Evolutionary conservation across 2,113 vertebrate species (phyloP).

Genomic region (Macheiramphus alcinus): DNA sequence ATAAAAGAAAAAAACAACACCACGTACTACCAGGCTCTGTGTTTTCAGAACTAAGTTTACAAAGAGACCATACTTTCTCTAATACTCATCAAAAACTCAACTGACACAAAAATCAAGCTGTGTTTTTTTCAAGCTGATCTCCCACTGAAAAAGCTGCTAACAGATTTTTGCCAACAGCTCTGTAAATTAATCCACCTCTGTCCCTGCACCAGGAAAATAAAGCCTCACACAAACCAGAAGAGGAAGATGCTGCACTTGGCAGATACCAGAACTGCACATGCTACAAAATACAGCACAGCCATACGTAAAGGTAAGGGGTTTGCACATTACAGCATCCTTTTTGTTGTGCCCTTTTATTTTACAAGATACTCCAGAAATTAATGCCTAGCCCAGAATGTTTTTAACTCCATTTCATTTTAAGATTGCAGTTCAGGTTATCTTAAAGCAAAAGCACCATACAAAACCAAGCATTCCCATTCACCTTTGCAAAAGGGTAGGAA

Average conservation of each 20-base stretch:
- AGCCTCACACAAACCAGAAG: background rate
- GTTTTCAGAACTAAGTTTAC: background rate
- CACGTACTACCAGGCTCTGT: background rate
- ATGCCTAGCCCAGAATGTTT: background rate
- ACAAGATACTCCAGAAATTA: background rate
- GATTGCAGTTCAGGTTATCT: background rate
- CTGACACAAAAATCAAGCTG: background rate
- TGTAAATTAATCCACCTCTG: slow-evolving; percentile 11
- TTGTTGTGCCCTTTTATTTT: background rate
- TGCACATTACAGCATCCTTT: background rate
- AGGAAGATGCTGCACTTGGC: slow-evolving; percentile 16
- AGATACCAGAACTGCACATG: background rate
- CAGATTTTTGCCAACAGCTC: background rate
- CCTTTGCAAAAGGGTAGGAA: background rate
- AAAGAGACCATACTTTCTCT: background rate
- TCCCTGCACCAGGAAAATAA: background rate
- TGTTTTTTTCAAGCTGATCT: background rate
- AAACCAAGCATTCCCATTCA: background rate
- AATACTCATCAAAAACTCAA: background rate
- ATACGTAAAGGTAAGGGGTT: background rate
- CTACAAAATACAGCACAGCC: background rate
- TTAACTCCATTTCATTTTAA: background rate
- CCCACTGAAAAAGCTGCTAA: background rate
- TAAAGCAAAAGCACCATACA: background rate
- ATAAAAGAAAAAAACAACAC: background rate